Conservation (phyloP, 2,113 vertebrate genomes). For the Drymodes brunneopygia region DNA sequence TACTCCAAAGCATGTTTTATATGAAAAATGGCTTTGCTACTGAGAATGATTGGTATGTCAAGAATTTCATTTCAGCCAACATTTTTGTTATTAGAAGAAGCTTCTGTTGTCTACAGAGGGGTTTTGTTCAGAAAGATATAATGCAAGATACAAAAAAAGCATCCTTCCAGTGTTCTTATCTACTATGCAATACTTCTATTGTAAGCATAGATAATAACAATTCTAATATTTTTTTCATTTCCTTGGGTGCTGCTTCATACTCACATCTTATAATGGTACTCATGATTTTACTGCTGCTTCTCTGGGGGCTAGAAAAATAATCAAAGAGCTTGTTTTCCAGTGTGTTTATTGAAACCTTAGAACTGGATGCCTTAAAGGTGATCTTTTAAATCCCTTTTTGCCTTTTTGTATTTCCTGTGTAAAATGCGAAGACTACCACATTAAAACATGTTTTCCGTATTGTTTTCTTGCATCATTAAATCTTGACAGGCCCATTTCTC, state of each 20-base stretch:
- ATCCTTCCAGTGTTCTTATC: constrained; percentile 65
- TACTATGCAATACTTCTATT: constrained; percentile 62
- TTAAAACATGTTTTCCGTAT: neutral
- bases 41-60: constrained; percentile 76
- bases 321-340: constrained; percentile 43
- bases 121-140: constrained; percentile 74
- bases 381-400: neutral
- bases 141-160: constrained; percentile 64
- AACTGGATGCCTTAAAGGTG: neutral
- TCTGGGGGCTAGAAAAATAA: constrained; percentile 42
- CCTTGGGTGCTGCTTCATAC: constrained; percentile 65
- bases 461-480: constrained; percentile 19
- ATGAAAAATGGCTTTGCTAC: constrained; percentile 63
- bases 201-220: constrained; percentile 73
- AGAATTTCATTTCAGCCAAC: constrained; percentile 75
- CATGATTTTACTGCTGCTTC: constrained; percentile 15
- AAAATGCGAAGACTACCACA: neutral
- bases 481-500: neutral
- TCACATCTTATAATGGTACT: constrained; percentile 35
- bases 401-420: neutral
- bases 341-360: constrained; percentile 41
- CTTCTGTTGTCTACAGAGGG: constrained; percentile 57
- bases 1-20: constrained; percentile 45
- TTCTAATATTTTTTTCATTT: constrained; percentile 80
- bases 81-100: constrained; percentile 73